Conservation (phyloP, 2,113 vertebrate genomes). For the Oenanthe oenanthe region DNA sequence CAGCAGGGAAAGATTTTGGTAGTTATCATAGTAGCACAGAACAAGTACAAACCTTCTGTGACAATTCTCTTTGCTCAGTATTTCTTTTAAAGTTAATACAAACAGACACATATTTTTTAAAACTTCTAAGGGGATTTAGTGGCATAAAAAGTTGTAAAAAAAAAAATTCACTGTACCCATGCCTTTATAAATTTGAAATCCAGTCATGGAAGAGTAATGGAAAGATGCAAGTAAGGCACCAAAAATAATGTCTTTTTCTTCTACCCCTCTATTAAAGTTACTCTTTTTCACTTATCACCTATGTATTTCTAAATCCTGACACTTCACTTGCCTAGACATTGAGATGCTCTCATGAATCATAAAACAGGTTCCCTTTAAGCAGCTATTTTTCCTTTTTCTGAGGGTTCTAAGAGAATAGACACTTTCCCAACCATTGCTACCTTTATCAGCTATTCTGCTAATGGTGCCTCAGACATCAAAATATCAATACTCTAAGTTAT, state of each 20-base stretch:
- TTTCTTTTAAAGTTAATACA: not conserved
- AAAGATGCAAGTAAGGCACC: not conserved
- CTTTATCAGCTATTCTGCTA: not conserved
- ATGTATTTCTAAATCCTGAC: not conserved
- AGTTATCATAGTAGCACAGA: not conserved
- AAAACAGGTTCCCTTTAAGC: not conserved
- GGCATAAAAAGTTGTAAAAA: not conserved
- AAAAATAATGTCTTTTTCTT: not conserved
- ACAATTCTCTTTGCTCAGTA: not conserved
- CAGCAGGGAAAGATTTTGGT: not conserved
- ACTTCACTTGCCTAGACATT: not conserved
- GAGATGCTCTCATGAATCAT: not conserved
- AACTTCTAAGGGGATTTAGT: not conserved
- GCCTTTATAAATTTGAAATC: not conserved
- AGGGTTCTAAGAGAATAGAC: not conserved
- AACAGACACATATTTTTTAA: fast-evolving
- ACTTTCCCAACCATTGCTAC: not conserved
- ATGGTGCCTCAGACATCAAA: not conserved
- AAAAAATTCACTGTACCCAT: not conserved
- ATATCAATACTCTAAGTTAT: not conserved
- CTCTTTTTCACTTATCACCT: not conserved
- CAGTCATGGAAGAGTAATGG: not conserved
- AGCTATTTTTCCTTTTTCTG: not conserved
- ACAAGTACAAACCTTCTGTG: not conserved
- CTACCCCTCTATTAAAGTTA: not conserved